Base-by-base conservation (phyloP, 2,797 vertebrate species). In the Leuciscus waleckii region DNA sequence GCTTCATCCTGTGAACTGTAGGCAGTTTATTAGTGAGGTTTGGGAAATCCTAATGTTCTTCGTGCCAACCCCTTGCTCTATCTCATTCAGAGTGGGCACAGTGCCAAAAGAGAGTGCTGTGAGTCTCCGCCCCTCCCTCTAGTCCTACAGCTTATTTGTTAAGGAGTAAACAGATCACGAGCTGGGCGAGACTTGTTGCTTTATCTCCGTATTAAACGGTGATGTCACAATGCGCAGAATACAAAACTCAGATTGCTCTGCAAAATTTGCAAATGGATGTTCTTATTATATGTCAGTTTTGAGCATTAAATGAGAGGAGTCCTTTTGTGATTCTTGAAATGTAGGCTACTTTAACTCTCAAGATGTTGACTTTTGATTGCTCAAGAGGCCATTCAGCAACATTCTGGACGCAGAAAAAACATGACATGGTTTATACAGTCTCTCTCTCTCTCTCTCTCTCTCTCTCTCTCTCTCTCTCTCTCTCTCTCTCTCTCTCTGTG, bases 1-100 rank as follows among this genome's bases (percentile, higher is more conserved):
- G 81, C 82, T 84, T 88, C 85, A 79, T 88, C 85, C 77, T 69
- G 82, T 81, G 82, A 85, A 78, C 79, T 75, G 78, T 87, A 61
- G 79, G 86, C 79, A 82, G 67, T 91, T 91, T 91, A 90, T 89
- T 85, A 87, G 82, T 74, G 54, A 89, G 65, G 86, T 87, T 85
- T 85, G 77, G 76, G 79, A 79, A 88, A 83, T 74, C 85, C 37
- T 88, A 74, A 83, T 81, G 77, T 74, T 87, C 86, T 85, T 85
- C 77, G 79, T 81, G 86, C 83, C 87, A 76, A n/a, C 61, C 75
- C 46, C 43, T 85, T 73, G 39, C 79, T 77, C 85, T 39, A 21
- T 73, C 54, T 75, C 73, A 16, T 70, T 70, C 65, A 70, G 41
- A 23, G n/a, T 26, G 73, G 82, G 82, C 32, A 76, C 61, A 54